Conservation (phyloP, 2,113 vertebrate species). For the Petrocephalus zakoni region DNA sequence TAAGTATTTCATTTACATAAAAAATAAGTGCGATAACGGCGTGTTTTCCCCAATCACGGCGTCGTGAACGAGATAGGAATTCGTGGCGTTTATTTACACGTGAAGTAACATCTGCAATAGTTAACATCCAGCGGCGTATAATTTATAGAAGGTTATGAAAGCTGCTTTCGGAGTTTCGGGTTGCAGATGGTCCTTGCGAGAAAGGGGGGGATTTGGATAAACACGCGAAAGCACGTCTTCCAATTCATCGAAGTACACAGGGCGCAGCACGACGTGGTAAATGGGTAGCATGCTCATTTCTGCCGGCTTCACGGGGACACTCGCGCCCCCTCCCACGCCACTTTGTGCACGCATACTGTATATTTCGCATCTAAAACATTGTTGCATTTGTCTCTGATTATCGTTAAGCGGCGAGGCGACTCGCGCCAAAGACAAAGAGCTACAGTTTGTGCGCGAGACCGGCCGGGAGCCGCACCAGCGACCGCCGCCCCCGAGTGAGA, state of each 20-base stretch:
- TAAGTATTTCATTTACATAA: background rate
- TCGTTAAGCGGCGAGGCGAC: slow-evolving; percentile 3
- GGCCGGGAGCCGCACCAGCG: background rate
- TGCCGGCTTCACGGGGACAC: background rate
- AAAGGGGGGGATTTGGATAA: slow-evolving; percentile 9
- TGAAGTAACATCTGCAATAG: background rate
- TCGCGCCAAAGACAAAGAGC: slow-evolving; percentile 19
- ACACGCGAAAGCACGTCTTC: background rate
- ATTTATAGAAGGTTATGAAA: background rate
- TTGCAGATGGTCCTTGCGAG: background rate
- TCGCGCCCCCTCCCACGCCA: background rate
- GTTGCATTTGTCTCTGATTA: background rate
- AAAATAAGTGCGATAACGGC: background rate
- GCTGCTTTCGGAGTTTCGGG: background rate
- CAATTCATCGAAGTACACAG: background rate
- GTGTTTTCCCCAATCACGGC: background rate
- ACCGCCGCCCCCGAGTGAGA: slow-evolving; percentile 15
- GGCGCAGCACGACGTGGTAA: background rate
- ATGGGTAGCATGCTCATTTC: background rate
- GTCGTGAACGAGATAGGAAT: background rate
- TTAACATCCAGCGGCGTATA: background rate
- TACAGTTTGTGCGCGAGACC: background rate
- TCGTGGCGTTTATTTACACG: background rate
- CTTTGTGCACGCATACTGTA: background rate
- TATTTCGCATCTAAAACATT: slow-evolving; percentile 5